A percentile compares a stretch with the other conserved stretches of the same genome.
Conservation (phyloP, 2,888 invertebrate species). For the Thalpophila matura region DNA sequence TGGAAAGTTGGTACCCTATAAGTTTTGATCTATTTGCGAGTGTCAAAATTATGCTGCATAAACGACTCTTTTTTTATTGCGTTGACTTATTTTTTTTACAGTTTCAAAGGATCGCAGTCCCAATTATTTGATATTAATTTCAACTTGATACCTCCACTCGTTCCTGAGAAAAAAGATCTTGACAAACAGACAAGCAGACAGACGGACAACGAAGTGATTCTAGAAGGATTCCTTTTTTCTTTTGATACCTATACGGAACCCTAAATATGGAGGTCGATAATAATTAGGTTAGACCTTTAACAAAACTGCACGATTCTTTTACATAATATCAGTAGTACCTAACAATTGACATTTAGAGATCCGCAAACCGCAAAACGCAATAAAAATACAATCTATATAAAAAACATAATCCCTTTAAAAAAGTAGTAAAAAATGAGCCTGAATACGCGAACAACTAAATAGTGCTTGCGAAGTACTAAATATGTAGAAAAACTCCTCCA, state of each 20-base stretch:
- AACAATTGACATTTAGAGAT: constrained; percentile 29
- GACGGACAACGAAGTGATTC: too few relatives aligned
- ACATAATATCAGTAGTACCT: not conserved
- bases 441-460: constrained; percentile 34
- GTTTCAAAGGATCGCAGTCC: too few relatives aligned
- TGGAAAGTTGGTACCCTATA: too few relatives aligned
- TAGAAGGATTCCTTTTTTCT: too few relatives aligned
- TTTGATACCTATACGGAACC: too few relatives aligned
- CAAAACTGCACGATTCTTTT: not conserved
- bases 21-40: too few relatives aligned
- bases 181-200: too few relatives aligned
- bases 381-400: not conserved
- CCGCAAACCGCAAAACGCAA: not conserved
- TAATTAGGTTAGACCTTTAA: not conserved
- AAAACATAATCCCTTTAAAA: constrained; percentile 18
- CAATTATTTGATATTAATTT: too few relatives aligned
- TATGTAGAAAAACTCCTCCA: constrained; percentile 58
- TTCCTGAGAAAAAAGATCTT: not conserved
- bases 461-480: constrained; percentile 27
- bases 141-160: too few relatives aligned
- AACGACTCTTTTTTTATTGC: too few relatives aligned
- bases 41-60: too few relatives aligned
- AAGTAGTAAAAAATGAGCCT: constrained; percentile 2
- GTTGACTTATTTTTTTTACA: too few relatives aligned
- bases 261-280: not conserved